phyloP scores from a whole-genome alignment of 2,113 vertebrate species.

The Lanius ludovicianus region DNA sequence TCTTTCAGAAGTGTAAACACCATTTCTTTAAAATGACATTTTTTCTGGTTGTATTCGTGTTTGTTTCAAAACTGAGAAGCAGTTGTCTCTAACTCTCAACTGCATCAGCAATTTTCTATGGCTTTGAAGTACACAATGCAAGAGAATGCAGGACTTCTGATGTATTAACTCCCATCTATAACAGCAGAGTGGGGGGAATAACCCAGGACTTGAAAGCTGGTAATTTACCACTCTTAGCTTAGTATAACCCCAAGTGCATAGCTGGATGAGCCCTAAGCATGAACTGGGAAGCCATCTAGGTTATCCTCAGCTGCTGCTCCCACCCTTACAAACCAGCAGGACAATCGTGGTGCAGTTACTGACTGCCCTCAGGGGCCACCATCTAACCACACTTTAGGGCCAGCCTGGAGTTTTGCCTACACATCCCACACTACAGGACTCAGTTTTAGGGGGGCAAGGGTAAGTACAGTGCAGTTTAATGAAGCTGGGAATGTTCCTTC shows the following conservation, averaged over 20 bases:
- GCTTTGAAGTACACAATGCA: neutral
- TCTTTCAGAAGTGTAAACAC: neutral
- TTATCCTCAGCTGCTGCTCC: neutral
- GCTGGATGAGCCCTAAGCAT: neutral
- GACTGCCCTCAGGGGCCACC: too few relatives aligned
- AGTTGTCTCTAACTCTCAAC: neutral
- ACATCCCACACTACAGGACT: neutral
- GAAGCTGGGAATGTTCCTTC: neutral
- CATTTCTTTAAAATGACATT: neutral
- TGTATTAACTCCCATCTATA: neutral
- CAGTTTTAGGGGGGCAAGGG: neutral
- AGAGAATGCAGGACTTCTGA: neutral
- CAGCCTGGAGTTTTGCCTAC: neutral
- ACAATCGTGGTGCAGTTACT: neutral
- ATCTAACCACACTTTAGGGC: fast-evolving
- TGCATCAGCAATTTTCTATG: neutral
- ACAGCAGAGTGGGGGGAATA: neutral
- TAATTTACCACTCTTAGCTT: neutral
- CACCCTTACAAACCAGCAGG: neutral
- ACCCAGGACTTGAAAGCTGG: neutral
- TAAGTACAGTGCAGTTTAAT: neutral
- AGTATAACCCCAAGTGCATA: neutral
- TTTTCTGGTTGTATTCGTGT: neutral
- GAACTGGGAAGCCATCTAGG: neutral
- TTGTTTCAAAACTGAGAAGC: neutral